A percentile compares a stretch with the other conserved stretches of the same genome.
phyloP scores from a whole-genome alignment of 2,888 invertebrate species.

The Spatulosminthurus flaviceps region DNA sequence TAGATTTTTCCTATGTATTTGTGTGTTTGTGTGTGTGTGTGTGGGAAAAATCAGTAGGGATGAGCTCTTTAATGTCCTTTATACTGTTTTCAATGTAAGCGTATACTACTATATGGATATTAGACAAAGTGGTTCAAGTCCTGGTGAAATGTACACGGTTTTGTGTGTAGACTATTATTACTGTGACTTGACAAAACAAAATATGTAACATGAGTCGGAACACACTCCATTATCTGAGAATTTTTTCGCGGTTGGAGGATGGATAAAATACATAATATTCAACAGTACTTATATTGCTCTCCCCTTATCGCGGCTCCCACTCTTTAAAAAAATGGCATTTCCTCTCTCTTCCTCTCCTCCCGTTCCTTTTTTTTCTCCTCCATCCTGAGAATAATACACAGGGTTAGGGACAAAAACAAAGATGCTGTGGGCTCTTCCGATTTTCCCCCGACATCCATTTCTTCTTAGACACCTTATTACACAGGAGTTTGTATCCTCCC shows the following conservation, averaged over 20 bases:
- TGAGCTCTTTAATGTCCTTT: no score
- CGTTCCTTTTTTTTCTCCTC: background rate
- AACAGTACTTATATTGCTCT: background rate
- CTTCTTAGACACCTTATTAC: background rate
- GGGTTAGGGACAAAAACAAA: slow-evolving; percentile 11
- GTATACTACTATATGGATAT: no score
- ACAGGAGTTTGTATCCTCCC: background rate
- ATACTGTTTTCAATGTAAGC: no score
- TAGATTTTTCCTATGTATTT: no score
- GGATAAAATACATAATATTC: slow-evolving; percentile 46
- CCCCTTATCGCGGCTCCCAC: background rate
- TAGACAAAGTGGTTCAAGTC: no score
- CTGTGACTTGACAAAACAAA: slow-evolving; percentile 51
- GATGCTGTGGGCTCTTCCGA: slow-evolving; percentile 29
- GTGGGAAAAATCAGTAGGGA: background rate
- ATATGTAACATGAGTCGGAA: slow-evolving; percentile 43
- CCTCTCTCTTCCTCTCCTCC: no score
- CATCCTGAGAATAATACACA: background rate
- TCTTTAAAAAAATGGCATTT: no score
- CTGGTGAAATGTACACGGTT: no score
- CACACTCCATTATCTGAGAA: slow-evolving; percentile 43
- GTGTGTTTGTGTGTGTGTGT: no score
- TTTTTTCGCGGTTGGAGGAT: slow-evolving; percentile 48
- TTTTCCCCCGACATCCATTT: slow-evolving; percentile 8
- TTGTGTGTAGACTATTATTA: no score